Conservation (phyloP, 1,140 invertebrate species). For the Drosophila azteca region DNA sequence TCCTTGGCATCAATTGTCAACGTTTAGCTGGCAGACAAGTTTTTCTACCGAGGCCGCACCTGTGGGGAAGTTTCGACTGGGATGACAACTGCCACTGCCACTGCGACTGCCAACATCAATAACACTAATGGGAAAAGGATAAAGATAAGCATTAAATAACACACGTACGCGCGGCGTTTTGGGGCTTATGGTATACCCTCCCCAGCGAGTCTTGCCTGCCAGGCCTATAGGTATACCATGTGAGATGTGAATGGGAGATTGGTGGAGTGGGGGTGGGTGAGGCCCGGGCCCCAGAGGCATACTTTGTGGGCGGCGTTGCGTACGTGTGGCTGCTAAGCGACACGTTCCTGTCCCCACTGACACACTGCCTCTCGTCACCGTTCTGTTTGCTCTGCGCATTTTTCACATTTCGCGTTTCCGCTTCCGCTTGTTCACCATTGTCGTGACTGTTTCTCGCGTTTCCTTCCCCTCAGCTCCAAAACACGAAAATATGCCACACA, state of each 20-base stretch:
- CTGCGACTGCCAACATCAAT: conserved; percentile 73
- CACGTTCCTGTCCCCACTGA: conserved; percentile 36
- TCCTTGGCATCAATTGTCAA: conserved; percentile 75
- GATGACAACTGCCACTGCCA: conserved; percentile 18
- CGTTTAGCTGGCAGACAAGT: conserved; percentile 66
- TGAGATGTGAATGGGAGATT: neutral
- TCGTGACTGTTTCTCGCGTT: conserved; percentile 33
- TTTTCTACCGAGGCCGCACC: conserved; percentile 54
- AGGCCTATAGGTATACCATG: conserved; percentile 1
- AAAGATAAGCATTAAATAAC: conserved; percentile 83
- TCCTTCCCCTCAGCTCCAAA: conserved; percentile 11
- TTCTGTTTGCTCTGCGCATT: conserved; percentile 68
- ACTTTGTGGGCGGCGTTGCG: conserved; percentile 38
- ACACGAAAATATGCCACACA: conserved; percentile 75
- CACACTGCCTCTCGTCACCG: conserved; percentile 2
- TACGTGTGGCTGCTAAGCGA: conserved; percentile 73
- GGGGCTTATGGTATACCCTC: conserved; percentile 37
- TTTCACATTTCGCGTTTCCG: conserved; percentile 73
- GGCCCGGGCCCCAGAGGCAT: conserved; percentile 15
- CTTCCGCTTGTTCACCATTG: conserved; percentile 58
- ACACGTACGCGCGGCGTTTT: conserved; percentile 63
- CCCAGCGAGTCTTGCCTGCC: conserved; percentile 13
- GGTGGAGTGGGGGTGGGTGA: neutral
- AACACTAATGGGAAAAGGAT: conserved; percentile 83
- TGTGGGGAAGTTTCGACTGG: conserved; percentile 27